Percentiles rank a stretch among this genome's conserved stretches.
phyloP scores from a whole-genome alignment of 2,888 invertebrate species.

The Synanthedon formicaeformis region DNA sequence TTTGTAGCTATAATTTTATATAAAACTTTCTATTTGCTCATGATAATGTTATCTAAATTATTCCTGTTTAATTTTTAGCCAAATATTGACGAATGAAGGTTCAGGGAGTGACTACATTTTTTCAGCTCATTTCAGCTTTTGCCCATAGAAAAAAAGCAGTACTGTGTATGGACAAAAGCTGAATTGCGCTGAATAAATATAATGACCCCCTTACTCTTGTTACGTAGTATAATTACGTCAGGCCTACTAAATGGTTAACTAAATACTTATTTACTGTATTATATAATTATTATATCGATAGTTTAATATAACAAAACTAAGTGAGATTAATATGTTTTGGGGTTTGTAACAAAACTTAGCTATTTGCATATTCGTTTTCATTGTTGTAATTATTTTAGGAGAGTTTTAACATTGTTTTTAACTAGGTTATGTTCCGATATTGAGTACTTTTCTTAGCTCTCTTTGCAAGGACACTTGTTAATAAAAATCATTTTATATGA shows the following conservation, averaged over 20 bases:
- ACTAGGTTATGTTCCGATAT: constrained; percentile 41
- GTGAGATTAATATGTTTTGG: constrained; percentile 64
- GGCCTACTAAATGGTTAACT: too few relatives aligned
- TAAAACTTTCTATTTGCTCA: constrained; percentile 59
- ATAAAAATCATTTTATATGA: background rate
- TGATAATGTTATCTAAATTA: constrained; percentile 43
- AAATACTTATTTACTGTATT: constrained; percentile 18
- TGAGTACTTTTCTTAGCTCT: constrained; percentile 27
- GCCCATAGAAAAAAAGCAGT: too few relatives aligned
- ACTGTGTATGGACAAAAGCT: too few relatives aligned
- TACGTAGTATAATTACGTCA: too few relatives aligned
- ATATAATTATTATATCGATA: constrained; percentile 14
- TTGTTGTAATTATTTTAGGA: constrained; percentile 67
- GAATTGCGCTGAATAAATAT: too few relatives aligned
- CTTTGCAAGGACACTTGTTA: constrained; percentile 21
- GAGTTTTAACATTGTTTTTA: constrained; percentile 64
- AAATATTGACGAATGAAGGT: constrained; percentile 27
- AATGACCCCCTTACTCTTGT: too few relatives aligned
- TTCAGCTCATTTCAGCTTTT: too few relatives aligned
- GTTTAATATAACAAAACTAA: constrained; percentile 53
- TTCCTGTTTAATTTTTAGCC: constrained; percentile 45
- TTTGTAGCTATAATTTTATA: constrained; percentile 52
- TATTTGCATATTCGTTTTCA: constrained; percentile 59
- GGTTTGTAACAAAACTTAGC: constrained; percentile 27
- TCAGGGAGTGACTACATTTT: too few relatives aligned